Evolutionary conservation across 1,140 invertebrate genomes (phyloP), one percentile per base, ranked within the genome.

Genomic region (Achatina immaculata): DNA sequence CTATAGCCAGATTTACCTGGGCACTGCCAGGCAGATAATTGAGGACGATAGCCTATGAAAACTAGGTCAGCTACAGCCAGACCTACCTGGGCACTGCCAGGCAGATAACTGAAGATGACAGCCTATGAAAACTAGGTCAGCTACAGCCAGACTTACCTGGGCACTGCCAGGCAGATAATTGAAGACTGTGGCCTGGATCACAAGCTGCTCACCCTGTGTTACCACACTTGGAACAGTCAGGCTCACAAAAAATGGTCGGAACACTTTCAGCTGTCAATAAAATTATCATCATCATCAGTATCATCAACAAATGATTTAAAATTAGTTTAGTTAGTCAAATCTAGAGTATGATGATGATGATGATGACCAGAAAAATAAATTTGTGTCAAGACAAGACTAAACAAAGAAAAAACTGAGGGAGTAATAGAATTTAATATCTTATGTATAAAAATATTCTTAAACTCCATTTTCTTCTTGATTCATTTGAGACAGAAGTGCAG

Each of bases 161-260:
- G 97, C 91, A 86, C 97, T 95, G 66, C 94, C 94, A 19, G 94
- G 93, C 87, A 96, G 92, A 84, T 98, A 97, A 91, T 99, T 99
- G 90, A 97, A 97, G 11, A 99, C 94, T 38, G 97, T 94, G n/a
- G 97, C 95, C 76, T 98, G 95, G 75, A 98, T 93, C 0, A 95
- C 95, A 69, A 99, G 92, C 34, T 96, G 95, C 92, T 99, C 98
- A 81, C 96, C 97, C 72, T 95, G 93, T 81, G 97, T 95, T 2
- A 99, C 94, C 0, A 95, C 95, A 86, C 96, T 96, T 0, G 98
- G 98, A 11, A 99, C 91, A 86, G 96, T 95, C 24, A 97, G 89
- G 9, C 94, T 94, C 38, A 98, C 93, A 86, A 97, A 97, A 91
- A 98, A 98, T 24, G 95, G 95, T 84, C 96, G 94, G 88, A 97